phyloP scores from a whole-genome alignment of 2,113 vertebrate species.

The Herpetotheres cachinnans region DNA sequence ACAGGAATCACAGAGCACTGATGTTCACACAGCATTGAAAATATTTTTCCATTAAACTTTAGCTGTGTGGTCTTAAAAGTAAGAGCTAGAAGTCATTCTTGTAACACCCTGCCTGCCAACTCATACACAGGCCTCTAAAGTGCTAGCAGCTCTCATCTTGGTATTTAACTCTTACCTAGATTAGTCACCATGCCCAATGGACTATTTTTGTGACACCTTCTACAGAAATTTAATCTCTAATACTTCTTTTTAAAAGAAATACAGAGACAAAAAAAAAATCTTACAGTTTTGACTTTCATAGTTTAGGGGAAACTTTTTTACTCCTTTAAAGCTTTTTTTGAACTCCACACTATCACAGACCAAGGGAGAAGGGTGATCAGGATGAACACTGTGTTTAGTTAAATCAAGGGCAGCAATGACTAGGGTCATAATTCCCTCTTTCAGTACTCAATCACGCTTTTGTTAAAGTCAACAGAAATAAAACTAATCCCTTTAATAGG shows the following conservation, averaged over 20 bases:
- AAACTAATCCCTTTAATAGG: background rate
- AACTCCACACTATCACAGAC: background rate
- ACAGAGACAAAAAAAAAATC: background rate
- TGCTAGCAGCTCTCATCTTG: background rate
- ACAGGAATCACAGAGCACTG: background rate
- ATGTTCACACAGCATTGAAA: background rate
- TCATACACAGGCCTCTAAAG: background rate
- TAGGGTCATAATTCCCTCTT: background rate
- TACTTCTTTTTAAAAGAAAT: background rate
- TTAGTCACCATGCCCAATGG: rapidly evolving
- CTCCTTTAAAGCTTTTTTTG: background rate
- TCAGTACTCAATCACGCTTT: background rate
- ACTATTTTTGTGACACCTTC: rapidly evolving
- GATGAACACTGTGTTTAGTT: background rate
- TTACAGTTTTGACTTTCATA: background rate
- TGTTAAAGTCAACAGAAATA: background rate
- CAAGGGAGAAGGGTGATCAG: background rate
- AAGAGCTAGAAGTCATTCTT: background rate
- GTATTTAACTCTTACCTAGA: background rate
- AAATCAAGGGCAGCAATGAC: background rate
- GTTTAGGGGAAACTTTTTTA: background rate
- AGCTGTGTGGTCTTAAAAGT: background rate
- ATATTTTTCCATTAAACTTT: background rate
- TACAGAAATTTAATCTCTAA: background rate
- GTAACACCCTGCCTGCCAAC: background rate